Evolutionary conservation across 2,113 vertebrate genomes (phyloP), one percentile per base, ranked within the genome.

Genomic region (Seriola rivoliana): DNA sequence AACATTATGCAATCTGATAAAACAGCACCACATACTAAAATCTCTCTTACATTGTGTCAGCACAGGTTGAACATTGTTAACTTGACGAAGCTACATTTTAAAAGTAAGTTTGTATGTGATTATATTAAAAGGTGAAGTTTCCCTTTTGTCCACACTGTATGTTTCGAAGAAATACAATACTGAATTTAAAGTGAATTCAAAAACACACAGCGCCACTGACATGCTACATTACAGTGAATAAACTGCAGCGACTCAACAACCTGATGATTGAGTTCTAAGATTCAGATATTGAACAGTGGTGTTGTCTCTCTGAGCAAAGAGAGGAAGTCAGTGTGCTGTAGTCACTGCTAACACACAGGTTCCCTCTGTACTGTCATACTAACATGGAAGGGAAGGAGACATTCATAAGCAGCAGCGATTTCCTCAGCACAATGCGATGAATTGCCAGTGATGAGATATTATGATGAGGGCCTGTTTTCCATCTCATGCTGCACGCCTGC

Each of bases 391-490:
- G 77, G 85, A 92, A 86, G 75, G 87, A 91, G 90, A 85, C 79
- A 71, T 77, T 88, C 76, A 88, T 82, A 74, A 91, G 71, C 72
- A 68, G 67, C 60, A 84, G 85, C 40, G 65, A 93, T 92, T 93
- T 93, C 82, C 88, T 88, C 78, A 66, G 16, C 68, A 71, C 58
- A 80, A 67, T 80, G 71, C 68, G 14, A 80, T 91, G 86, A 90
- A 81, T 86, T 54, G 84, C 75, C 74, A 86, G 70, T 82, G 88
- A 91, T 90, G 88, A 90, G 81, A 84, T 79, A 75, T 73, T 80
- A 58, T 75, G 81, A 85, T 78, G 82, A 78, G 78, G 68, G 87
- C 74, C 91, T 94, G 92, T 90, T 93, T 92, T 90, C 73, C 60
- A 82, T 91, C 90, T 73, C 19, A 17, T 62, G 72, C 68, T 84